Evolutionary conservation across 2,888 invertebrate genomes (phyloP).

Genomic region (Diarsia rubi): DNA sequence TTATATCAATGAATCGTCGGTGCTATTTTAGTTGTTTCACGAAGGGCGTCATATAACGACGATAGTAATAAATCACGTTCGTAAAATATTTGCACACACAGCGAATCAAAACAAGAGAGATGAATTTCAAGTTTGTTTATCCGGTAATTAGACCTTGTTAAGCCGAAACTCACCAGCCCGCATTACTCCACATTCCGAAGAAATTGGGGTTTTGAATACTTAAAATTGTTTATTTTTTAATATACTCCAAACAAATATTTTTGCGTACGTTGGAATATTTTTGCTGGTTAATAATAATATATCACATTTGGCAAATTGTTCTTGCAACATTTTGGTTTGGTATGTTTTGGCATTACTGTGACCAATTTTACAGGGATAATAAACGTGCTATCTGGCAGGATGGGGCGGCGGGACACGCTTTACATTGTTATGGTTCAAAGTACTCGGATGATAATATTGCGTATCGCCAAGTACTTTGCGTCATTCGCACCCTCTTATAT

Average conservation of each 20-base stretch:
- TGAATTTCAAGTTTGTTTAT: conserved; percentile 50
- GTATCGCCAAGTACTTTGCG: conserved; percentile 71
- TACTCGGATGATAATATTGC: conserved; percentile 69
- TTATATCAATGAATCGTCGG: conserved; percentile 17
- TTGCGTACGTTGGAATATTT: background rate
- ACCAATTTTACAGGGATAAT: conserved; percentile 52
- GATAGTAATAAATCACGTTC: conserved; percentile 41
- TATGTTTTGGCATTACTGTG: conserved; percentile 3
- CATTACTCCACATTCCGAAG: background rate
- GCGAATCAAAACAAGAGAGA: conserved; percentile 55
- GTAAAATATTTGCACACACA: conserved; percentile 54
- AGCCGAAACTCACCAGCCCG: conserved; percentile 8
- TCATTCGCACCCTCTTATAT: conserved; percentile 69
- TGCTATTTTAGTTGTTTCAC: conserved; percentile 39
- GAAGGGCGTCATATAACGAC: conserved; percentile 23
- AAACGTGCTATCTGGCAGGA: conserved; percentile 64
- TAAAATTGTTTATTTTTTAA: background rate
- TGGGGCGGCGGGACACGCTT: conserved; percentile 51
- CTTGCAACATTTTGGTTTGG: background rate
- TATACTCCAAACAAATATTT: background rate
- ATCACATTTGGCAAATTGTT: background rate
- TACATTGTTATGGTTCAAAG: conserved; percentile 74
- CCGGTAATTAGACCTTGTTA: conserved; percentile 13
- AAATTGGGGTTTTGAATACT: background rate
- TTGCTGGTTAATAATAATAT: background rate